Percentiles rank a stretch among this genome's conserved stretches.
Conservation (phyloP, 2,797 vertebrate genomes). For the Enoplosus armatus region DNA sequence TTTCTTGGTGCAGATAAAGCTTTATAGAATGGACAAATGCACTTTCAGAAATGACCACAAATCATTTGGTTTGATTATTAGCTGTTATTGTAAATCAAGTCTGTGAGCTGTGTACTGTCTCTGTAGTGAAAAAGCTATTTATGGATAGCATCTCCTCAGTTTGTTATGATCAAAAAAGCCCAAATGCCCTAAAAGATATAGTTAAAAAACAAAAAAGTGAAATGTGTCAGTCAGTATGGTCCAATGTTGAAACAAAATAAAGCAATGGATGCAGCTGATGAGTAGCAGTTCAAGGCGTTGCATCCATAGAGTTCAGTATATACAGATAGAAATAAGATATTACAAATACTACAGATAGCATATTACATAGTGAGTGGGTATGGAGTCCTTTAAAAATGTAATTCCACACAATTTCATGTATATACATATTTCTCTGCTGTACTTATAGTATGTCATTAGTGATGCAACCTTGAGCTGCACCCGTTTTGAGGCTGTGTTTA, state of each 20-base stretch:
- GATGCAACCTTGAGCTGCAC: not conserved
- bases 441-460: not conserved
- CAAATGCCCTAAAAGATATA: not conserved
- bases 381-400: not conserved
- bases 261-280: not conserved
- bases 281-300: not conserved
- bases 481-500: not conserved
- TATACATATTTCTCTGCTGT: not conserved
- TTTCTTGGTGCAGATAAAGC: not conserved
- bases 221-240: not conserved
- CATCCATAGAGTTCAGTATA: not conserved
- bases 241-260: not conserved
- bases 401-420: not conserved
- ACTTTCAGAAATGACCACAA: not conserved
- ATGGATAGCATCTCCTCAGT: not conserved
- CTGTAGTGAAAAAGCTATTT: not conserved
- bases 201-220: not conserved
- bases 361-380: not conserved
- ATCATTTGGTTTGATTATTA: not conserved
- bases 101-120: not conserved
- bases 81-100: not conserved
- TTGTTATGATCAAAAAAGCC: not conserved
- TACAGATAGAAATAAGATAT: too few species aligned
- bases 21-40: not conserved
- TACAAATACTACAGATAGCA: not conserved